phyloP scores from a whole-genome alignment of 2,888 invertebrate species.

The Dyspetes luteomarginatus region DNA sequence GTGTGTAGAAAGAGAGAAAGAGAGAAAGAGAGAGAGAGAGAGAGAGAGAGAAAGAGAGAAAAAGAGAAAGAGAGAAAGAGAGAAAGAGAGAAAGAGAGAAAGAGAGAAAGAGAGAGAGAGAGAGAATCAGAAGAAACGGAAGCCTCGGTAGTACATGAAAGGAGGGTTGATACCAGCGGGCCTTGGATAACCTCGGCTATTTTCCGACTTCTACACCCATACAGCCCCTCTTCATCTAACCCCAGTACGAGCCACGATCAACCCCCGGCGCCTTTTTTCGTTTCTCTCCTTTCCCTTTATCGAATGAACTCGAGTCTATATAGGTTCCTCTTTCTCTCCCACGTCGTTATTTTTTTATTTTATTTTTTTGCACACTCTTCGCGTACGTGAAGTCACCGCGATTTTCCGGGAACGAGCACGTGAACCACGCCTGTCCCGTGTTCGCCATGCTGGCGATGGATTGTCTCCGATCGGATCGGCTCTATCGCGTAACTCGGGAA shows the following conservation, averaged over 20 bases:
- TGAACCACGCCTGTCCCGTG: conserved; percentile 79
- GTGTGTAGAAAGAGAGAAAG: background rate
- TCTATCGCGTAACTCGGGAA: conserved; percentile 66
- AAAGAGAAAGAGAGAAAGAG: conserved; percentile 4
- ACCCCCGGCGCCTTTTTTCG: conserved; percentile 59
- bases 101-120: background rate
- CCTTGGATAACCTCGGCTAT: conserved; percentile 37
- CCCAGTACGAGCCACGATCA: conserved; percentile 46
- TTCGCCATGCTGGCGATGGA: conserved; percentile 75
- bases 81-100: background rate
- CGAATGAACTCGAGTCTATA: conserved; percentile 55
- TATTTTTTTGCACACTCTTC: conserved; percentile 59
- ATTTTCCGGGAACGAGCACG: conserved; percentile 72
- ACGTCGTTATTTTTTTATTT: background rate
- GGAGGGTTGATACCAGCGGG: conserved; percentile 63
- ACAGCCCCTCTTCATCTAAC: conserved; percentile 40
- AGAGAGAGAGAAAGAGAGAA: too few relatives aligned
- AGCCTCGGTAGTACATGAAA: conserved; percentile 63
- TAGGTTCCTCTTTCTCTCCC: conserved; percentile 23
- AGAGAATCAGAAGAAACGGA: conserved; percentile 51
- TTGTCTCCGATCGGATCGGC: conserved; percentile 74
- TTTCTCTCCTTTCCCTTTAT: conserved; percentile 57
- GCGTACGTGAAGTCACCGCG: conserved; percentile 70
- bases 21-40: too few relatives aligned
- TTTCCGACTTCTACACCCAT: conserved; percentile 10